Evolutionary conservation across 1,140 invertebrate genomes (phyloP).

Genomic region (Druon quercuslanigerum): DNA sequence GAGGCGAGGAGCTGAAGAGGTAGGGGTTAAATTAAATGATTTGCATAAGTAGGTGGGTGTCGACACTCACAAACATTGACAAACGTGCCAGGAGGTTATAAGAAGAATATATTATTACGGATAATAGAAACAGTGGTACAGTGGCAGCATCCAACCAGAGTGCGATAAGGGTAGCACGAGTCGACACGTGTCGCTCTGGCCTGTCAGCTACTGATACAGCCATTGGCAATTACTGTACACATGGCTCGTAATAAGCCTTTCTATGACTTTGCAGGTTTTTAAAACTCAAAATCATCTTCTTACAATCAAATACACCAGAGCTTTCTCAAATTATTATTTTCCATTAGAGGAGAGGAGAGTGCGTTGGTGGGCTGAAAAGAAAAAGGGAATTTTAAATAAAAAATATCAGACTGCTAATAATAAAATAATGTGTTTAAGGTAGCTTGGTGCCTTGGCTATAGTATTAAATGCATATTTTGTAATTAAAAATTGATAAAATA

Average conservation of each 20-base stretch:
- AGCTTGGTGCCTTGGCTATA: too few species aligned
- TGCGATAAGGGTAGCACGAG: conserved; percentile 66
- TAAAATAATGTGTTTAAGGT: too few species aligned
- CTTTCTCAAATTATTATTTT: too few species aligned
- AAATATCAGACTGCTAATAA: too few species aligned
- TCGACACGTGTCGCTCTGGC: conserved; percentile 71
- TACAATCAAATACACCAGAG: too few species aligned
- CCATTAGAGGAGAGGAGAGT: too few species aligned
- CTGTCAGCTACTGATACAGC: conserved; percentile 73
- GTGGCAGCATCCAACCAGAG: conserved; percentile 56
- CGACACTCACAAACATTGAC: conserved; percentile 76
- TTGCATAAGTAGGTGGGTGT: conserved; percentile 77
- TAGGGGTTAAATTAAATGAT: conserved; percentile 76
- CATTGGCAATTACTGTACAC: conserved; percentile 67
- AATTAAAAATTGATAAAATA: too few species aligned
- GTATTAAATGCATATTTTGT: too few species aligned
- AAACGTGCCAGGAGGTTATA: conserved; percentile 68
- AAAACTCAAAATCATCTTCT: too few species aligned
- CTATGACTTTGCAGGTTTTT: background rate
- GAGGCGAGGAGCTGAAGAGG: conserved; percentile 34
- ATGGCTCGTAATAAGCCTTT: conserved; percentile 35
- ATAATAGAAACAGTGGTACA: conserved; percentile 65
- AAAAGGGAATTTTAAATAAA: too few species aligned
- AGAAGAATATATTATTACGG: conserved; percentile 74
- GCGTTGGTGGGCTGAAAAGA: too few species aligned